phyloP scores from a whole-genome alignment of 1,140 invertebrate species.

The Drosophila lacertosa region DNA sequence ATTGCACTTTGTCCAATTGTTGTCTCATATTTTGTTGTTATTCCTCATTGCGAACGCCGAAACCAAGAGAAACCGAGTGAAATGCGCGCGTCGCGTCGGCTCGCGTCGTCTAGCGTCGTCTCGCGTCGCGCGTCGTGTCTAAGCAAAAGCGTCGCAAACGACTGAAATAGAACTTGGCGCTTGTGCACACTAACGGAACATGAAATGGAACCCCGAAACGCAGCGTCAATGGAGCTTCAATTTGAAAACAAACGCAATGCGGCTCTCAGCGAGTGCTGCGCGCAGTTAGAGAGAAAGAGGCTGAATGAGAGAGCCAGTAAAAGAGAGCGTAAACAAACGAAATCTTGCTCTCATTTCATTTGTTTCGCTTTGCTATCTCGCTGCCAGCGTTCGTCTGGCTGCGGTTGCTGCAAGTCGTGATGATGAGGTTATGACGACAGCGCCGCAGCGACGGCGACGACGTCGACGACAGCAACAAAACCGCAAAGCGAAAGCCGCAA shows the following conservation, averaged over 20 bases:
- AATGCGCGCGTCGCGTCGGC: conserved; percentile 34
- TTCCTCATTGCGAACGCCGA: conserved; percentile 27
- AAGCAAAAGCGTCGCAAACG: conserved; percentile 64
- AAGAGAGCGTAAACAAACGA: conserved; percentile 31
- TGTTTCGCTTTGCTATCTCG: conserved; percentile 21
- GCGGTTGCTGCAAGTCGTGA: conserved; percentile 42
- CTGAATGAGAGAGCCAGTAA: conserved; percentile 6
- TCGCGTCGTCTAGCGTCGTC: conserved; percentile 36
- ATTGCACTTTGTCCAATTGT: conserved; percentile 35
- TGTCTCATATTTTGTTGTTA: conserved; percentile 65
- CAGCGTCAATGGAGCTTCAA: conserved; percentile 43
- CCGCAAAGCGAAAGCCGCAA: conserved; percentile 64
- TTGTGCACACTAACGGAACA: conserved; percentile 37
- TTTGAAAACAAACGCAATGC: conserved; percentile 38
- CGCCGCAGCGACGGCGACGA: conserved; percentile 37
- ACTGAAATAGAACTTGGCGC: conserved; percentile 53
- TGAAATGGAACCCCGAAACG: conserved; percentile 54
- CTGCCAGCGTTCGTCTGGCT: conserved; percentile 27
- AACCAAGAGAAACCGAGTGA: conserved; percentile 18
- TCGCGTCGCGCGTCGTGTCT: conserved; percentile 40
- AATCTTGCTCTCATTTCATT: conserved; percentile 38
- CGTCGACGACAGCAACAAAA: conserved; percentile 46
- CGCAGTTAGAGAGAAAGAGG: conserved; percentile 10
- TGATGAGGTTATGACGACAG: conserved; percentile 47
- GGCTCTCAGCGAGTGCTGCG: conserved; percentile 11